Base-by-base conservation (phyloP, 2,888 invertebrate genomes). In the Sialis fuliginosa region DNA sequence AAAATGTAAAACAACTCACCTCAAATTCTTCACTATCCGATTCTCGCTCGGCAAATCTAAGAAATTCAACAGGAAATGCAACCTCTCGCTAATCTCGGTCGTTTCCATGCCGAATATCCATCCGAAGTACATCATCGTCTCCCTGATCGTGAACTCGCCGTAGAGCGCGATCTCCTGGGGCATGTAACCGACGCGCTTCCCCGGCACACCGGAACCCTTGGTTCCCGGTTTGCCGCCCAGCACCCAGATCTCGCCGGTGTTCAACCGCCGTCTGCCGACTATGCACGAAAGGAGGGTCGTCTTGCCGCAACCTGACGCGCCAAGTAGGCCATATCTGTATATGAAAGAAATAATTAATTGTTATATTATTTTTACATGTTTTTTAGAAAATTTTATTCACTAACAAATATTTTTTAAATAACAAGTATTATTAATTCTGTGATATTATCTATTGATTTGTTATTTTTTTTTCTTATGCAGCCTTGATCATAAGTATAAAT, bases 301-400 rank as follows among this genome's bases (percentile, higher is more conserved):
- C 67, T 95, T 95, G n/a, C 92, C 92, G 63, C 95, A 95, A 33
- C 95, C 95, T 50, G 92, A 92, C 6, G 95, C 92, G 30, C 95
- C 95, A 31, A 95, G 71, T 7, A 95, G 74, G 49, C 93, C 93
- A 64, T 95, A 95, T 66, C 93, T 95, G 69, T 9, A 62, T 62
- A 52, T 51, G 52, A 48, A 54, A 41, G n/a, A 45, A 40, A 13
- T 7, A 31, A 37, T 39, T 33, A 32, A 30, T 22, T 22, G 22
- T 22, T 22, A 22, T 22, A 22, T 22, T 22, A 22, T n/a, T n/a
- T n/a, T n/a, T n/a, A n/a, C n/a, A n/a, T n/a, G n/a, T n/a, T n/a
- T n/a, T n/a, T n/a, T n/a, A n/a, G n/a, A n/a, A n/a, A n/a, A n/a
- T n/a, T n/a, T n/a, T n/a, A n/a, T n/a, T n/a, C n/a, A n/a, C n/a